Conservation (phyloP, 1,140 invertebrate species). For the Brachionus sp. region DNA sequence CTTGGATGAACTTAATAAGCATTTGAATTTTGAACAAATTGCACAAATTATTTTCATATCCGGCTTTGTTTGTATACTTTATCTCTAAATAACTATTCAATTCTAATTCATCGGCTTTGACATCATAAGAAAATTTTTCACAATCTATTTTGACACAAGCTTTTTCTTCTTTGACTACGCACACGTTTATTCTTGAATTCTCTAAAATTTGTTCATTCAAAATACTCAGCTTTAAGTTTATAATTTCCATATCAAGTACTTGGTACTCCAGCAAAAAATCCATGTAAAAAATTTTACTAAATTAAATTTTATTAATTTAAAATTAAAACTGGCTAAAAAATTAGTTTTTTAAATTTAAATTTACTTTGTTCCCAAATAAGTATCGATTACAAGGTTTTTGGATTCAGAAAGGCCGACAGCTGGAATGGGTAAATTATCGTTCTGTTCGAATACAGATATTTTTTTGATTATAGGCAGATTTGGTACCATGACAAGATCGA, state of each 20-base stretch:
- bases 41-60: conserved; percentile 22
- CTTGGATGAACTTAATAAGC: not conserved
- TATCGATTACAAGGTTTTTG: not conserved
- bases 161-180: not conserved
- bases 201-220: not conserved
- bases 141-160: not conserved
- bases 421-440: not conserved
- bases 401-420: not conserved
- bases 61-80: conserved; percentile 33
- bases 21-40: not conserved
- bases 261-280: not conserved
- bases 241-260: not conserved
- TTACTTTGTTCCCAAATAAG: not conserved
- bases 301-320: not conserved
- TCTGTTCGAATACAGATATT: not conserved
- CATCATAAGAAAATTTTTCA: not conserved
- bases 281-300: not conserved
- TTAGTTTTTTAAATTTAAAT: not conserved
- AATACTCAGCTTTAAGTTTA: not conserved
- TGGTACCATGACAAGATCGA: not conserved
- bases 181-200: not conserved
- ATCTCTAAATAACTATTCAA: conserved; percentile 11
- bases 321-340: not conserved
- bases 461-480: not conserved
- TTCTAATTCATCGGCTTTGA: not conserved